These are phyloP conservation scores for Novumbra hubbsi DNA, from an alignment of 2,797 vertebrate genomes.

Conservation along the genomic window DNA sequence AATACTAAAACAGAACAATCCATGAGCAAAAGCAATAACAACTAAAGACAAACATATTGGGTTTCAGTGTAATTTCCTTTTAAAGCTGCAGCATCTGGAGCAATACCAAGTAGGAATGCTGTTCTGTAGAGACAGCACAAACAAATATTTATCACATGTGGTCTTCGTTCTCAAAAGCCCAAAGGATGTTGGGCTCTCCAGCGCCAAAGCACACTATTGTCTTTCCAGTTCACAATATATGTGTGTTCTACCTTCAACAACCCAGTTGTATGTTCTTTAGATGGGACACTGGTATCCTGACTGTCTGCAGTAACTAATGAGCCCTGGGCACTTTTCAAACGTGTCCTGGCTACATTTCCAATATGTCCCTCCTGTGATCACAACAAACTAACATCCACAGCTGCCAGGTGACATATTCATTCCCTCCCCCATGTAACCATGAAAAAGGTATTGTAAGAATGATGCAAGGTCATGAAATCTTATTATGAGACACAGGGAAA, in stretches of 20 bases:
- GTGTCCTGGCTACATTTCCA: no score
- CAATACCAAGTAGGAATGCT: background rate
- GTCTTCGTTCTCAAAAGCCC: slow-evolving; percentile 5
- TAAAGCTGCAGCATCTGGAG: background rate
- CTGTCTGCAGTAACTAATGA: no score
- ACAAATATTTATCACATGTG: slow-evolving; percentile 13
- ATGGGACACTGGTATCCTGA: no score
- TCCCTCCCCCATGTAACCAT: no score
- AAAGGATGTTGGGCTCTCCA: background rate
- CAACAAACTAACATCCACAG: no score
- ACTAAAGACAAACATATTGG: background rate
- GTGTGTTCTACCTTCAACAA: background rate
- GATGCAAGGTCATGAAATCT: background rate
- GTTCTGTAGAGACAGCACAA: slow-evolving; percentile 8
- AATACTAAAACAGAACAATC: background rate
- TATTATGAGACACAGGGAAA: slow-evolving; percentile 23
- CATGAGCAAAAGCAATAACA: background rate
- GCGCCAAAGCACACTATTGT: background rate
- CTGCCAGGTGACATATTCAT: no score
- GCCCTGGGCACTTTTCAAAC: no score
- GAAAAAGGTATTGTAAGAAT: background rate
- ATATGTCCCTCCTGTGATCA: no score
- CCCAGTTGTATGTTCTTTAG: background rate
- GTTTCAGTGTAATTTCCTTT: background rate
- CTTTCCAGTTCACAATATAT: background rate